Base-by-base conservation (phyloP, 2,888 invertebrate genomes). In the Criorhina ranunculi region DNA sequence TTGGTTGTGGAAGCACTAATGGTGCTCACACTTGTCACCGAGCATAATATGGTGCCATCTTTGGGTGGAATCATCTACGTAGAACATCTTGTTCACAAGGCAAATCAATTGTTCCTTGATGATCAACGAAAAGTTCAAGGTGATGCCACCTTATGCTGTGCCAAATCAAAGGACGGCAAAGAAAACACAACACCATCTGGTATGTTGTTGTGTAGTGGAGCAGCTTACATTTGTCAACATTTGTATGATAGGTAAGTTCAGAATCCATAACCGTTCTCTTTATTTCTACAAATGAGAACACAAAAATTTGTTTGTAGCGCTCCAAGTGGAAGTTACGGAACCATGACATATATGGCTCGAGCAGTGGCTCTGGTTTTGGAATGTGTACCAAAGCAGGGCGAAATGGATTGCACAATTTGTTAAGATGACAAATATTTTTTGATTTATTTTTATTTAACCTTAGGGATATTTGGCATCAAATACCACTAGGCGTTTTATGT, bases 1-100 rank as follows among this genome's bases (percentile, higher is more conserved):
- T 92, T 99, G 86, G 96, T 99, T 69, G 99, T 99, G 0, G 99
- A 99, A 92, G 98, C 98, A 0, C 92, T 99, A 60, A 99, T 99
- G 97, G 98, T 99, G 12, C 93, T 99, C 40, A 98, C 98, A 0
- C 91, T 99, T 40, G 96, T 98, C 0, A 95, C 96, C 2, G 98
- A 98, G 90, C 95, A 98, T 88, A 96, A 97, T 89, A 95, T 96
- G 29, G 95, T 95, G 0, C 92, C 94, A 4, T 93, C 95, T 69
- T 91, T 98, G 19, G 97, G 97, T 1, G 96, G 95, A 19, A 93
- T 95, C 42, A 96, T 98, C 64, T 95, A 95, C 85, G 97, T 99
- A 0, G 99, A 99, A 91, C 95, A 96, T 88, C 93, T 99, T 77
- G 98, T 99, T 15, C 97, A 98, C 89, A 96, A 95, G 89, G 99